Evolutionary conservation across 2,113 vertebrate genomes (phyloP).

Genomic region (Corvus moneduloides): DNA sequence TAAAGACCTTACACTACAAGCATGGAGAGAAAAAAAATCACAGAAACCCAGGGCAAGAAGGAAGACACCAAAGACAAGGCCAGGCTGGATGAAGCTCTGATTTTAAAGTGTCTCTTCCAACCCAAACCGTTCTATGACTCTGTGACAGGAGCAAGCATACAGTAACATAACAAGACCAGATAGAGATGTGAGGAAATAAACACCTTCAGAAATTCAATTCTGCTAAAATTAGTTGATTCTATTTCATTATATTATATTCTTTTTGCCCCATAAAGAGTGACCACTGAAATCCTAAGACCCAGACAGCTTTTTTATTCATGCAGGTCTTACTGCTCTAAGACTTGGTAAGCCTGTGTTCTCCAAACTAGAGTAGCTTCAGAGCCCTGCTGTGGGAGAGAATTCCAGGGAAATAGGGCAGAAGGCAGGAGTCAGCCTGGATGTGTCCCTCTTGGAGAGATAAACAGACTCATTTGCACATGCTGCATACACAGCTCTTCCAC

Average conservation of each 20-base stretch:
- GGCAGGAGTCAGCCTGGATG: background rate
- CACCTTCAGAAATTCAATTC: background rate
- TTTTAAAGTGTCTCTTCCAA: background rate
- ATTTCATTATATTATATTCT: background rate
- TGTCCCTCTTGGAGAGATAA: background rate
- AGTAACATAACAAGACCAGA: background rate
- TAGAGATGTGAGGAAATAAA: background rate
- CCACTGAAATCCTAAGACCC: background rate
- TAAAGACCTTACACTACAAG: background rate
- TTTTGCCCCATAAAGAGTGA: background rate
- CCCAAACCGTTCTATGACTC: background rate
- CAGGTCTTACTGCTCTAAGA: background rate
- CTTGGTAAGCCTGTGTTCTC: background rate
- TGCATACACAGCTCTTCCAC: background rate
- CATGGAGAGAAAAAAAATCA: background rate
- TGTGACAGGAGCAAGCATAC: background rate
- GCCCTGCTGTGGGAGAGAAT: background rate
- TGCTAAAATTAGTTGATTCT: background rate
- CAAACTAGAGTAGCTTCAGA: background rate
- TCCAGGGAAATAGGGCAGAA: background rate
- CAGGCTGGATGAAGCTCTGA: background rate
- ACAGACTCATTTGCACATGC: background rate
- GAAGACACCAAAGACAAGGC: background rate
- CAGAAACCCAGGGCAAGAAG: background rate
- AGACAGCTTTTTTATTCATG: background rate